Evolutionary conservation across 1,140 invertebrate species (phyloP).

Genomic region (Aricia agestis): DNA sequence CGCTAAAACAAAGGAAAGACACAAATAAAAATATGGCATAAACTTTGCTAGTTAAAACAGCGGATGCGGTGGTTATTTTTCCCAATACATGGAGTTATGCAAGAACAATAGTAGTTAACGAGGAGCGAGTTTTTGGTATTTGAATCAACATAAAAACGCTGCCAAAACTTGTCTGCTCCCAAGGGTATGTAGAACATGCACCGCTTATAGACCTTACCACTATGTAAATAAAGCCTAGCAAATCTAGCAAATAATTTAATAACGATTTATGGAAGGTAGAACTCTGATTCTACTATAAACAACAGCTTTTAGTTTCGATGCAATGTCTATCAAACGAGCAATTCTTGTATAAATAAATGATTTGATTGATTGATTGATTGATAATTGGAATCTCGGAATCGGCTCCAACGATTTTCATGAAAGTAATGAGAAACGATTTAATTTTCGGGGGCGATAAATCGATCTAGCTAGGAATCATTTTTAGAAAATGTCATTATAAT

Average conservation of each 20-base stretch:
- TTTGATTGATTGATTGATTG: too few relatives aligned
- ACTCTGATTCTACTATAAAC: too few relatives aligned
- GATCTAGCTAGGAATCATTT: too few relatives aligned
- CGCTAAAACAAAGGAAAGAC: not conserved
- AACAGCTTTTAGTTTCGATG: too few relatives aligned
- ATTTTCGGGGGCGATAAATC: too few relatives aligned
- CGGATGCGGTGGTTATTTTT: conserved; percentile 3
- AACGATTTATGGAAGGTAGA: conserved; percentile 12
- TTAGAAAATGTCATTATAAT: too few relatives aligned
- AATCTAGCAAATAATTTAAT: conserved; percentile 37
- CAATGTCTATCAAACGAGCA: too few relatives aligned
- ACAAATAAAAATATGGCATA: conserved; percentile 8
- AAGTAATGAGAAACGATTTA: too few relatives aligned
- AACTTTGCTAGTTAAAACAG: conserved; percentile 11
- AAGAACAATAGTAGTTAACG: conserved; percentile 38
- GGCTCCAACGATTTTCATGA: too few relatives aligned
- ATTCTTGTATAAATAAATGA: too few relatives aligned
- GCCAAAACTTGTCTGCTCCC: conserved; percentile 29
- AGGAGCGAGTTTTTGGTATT: conserved; percentile 31
- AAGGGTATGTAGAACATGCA: not conserved
- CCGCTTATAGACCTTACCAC: too few relatives aligned
- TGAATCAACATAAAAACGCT: conserved; percentile 33
- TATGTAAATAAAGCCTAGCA: conserved; percentile 26
- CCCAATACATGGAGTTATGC: conserved; percentile 35
- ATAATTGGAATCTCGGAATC: too few relatives aligned